These are phyloP conservation scores for Protosalanx chinensis DNA, from an alignment of 2,797 vertebrate species.

Conservation along the genomic window DNA sequence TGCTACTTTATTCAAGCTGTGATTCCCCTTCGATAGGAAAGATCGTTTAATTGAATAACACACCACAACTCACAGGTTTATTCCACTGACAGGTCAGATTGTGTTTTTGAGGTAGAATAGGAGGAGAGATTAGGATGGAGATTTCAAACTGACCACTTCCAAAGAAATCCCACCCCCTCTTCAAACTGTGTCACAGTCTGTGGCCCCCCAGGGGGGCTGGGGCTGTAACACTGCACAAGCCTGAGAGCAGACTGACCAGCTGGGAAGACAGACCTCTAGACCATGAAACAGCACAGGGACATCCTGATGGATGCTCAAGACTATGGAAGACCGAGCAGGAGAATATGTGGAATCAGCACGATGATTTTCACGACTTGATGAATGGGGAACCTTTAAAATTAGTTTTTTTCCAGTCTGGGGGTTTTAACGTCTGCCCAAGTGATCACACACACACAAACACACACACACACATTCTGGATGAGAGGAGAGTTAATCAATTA, in stretches of 20 bases:
- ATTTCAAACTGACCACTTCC: neutral
- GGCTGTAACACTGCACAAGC: neutral
- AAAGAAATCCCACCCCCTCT: neutral
- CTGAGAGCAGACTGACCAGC: conserved; percentile 3
- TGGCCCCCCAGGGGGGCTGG: neutral
- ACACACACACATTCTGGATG: conserved; percentile 38
- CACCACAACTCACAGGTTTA: neutral
- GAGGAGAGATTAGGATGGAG: neutral
- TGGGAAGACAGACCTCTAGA: conserved; percentile 13
- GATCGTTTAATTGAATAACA: conserved; percentile 25
- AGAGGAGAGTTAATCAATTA: conserved; percentile 64
- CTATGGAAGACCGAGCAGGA: conserved; percentile 13
- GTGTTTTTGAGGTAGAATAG: neutral
- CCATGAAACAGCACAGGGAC: neutral
- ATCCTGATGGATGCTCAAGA: conserved; percentile 26
- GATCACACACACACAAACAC: no score
- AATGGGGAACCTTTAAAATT: conserved; percentile 48
- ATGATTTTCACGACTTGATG: conserved; percentile 50
- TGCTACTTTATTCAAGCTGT: conserved; percentile 40
- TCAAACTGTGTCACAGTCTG: neutral
- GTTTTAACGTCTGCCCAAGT: conserved; percentile 50
- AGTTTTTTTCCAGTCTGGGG: conserved; percentile 63
- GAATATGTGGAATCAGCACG: conserved; percentile 60
- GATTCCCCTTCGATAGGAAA: conserved; percentile 32
- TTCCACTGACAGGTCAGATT: neutral